Evolutionary conservation across 2,113 vertebrate species (phyloP).

Genomic region (Crotalus helleri): DNA sequence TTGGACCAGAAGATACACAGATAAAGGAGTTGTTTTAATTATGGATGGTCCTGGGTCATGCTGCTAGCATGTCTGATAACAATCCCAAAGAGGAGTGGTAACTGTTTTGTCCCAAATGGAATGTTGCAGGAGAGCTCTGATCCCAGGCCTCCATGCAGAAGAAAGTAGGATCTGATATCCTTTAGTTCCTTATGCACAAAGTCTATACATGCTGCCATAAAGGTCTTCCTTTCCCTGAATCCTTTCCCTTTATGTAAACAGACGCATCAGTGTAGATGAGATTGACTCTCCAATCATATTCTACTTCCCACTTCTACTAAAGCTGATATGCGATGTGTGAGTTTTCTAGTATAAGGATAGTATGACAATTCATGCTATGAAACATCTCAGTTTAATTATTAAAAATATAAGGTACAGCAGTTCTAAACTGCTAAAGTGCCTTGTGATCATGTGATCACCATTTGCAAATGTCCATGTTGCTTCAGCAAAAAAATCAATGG

Average conservation of each 20-base stretch:
- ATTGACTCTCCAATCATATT: not conserved
- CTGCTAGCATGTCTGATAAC: not conserved
- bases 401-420: not conserved
- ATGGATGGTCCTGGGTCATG: not conserved
- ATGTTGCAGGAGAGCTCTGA: not conserved
- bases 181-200: not conserved
- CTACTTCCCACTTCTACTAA: not conserved
- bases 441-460: not conserved
- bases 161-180: not conserved
- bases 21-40: not conserved
- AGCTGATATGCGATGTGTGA: not conserved
- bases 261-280: not conserved
- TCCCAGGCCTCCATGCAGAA: not conserved
- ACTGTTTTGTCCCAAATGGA: not conserved
- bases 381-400: not conserved
- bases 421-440: too few species aligned
- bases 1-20: not conserved
- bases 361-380: not conserved
- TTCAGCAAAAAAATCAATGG: not conserved
- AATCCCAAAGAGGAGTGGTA: not conserved
- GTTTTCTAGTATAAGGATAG: not conserved
- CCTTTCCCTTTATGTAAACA: not conserved
- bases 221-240: not conserved
- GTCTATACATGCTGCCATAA: not conserved
- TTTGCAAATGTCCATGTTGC: not conserved